phyloP scores from a whole-genome alignment of 2,797 vertebrate genomes.

The Xenentodon cancila region DNA sequence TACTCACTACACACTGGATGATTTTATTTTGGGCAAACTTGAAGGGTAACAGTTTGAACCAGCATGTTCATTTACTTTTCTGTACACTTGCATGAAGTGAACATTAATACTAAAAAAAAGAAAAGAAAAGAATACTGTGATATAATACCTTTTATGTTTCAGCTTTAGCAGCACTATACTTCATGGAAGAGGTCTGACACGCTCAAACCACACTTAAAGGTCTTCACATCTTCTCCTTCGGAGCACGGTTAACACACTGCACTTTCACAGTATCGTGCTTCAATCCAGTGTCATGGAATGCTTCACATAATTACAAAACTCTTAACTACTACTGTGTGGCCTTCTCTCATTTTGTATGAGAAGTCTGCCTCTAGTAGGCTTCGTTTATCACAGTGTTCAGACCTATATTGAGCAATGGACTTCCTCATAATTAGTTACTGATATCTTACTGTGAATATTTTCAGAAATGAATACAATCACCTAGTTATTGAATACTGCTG shows the following conservation, averaged over 20 bases:
- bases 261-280: constrained; percentile 26
- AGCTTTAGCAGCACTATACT: constrained; percentile 71
- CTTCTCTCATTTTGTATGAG: background rate
- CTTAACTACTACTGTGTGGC: background rate
- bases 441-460: background rate
- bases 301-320: constrained; percentile 14
- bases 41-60: background rate
- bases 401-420: constrained; percentile 30
- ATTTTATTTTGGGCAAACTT: constrained; percentile 41
- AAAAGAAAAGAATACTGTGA: constrained; percentile 55
- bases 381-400: constrained; percentile 62
- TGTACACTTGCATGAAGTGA: constrained; percentile 35
- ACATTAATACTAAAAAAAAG: constrained; percentile 54
- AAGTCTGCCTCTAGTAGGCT: constrained; percentile 23
- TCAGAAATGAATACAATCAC: constrained; percentile 7
- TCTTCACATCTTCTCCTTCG: constrained; percentile 56
- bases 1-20: constrained; percentile 25
- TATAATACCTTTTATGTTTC: constrained; percentile 46
- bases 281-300: constrained; percentile 46
- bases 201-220: constrained; percentile 12
- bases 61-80: constrained; percentile 16
- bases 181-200: constrained; percentile 35
- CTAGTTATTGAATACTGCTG: background rate
- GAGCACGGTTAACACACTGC: constrained; percentile 28
- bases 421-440: constrained; percentile 22